Evolutionary conservation across 1,140 invertebrate genomes (phyloP), one percentile per base, ranked within the genome.

Genomic region (Tetramorium simillimum): DNA sequence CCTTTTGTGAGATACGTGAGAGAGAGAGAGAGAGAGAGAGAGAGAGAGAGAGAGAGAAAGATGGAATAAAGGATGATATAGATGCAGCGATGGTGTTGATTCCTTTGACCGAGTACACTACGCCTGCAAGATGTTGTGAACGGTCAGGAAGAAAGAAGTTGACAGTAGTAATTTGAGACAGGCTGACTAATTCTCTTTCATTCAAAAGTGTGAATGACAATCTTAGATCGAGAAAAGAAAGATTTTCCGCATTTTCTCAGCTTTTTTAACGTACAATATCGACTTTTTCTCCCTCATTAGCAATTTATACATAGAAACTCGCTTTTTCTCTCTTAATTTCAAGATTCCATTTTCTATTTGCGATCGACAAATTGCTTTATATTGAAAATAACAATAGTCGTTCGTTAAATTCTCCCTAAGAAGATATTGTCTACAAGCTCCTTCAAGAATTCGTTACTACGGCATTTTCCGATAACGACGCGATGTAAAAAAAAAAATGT

Each of bases 1-100:
- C 82, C 69, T 85, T 89, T 86, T 77, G 81, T 65, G 56, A 40
- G 37, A 72, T 10, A 72, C 46, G n/a, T 51, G 37, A 69, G 21
- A 24, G 37, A 10, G n/a, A 21, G 33, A 33, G 58, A 9, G 1
- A 12, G 7, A 16, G 1, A 53, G 12, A 28, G 28, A 2, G 63
- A 3, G 63, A 28, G 18, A 24, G 56, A 75, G 62, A 37, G 72
- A 33, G 33, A 33, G 33, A 33, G 3, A 33, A 4, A 4, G 33
- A 33, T 33, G 33, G 33, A 33, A 46, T 18, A 53, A 77, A 78
- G 62, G 21, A 28, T 84, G 80, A 84, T 49, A 75, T 21, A n/a
- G 24, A 7, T 43, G 63, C 14, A n/a, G 49, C n/a, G 49, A 69
- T 69, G 33, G 9, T 40, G 80, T 14, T 46, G 53, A 49, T 73